Conservation (phyloP, 2,797 vertebrate species). For the Catostomus latipinnis region DNA sequence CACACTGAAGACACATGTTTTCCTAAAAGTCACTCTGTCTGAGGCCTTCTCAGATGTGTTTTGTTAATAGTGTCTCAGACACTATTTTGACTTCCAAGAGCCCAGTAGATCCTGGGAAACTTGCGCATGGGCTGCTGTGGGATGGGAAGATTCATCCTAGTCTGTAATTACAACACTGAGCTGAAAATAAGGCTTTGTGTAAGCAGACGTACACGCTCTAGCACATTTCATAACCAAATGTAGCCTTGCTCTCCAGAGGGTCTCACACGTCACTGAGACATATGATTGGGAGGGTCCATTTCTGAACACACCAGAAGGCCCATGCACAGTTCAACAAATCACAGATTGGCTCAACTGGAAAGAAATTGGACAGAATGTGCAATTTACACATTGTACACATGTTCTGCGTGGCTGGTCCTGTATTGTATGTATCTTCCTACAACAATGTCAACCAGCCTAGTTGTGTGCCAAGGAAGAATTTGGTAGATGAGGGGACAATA, state of each 20-base stretch:
- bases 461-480: no score
- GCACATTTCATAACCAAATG: slow-evolving; percentile 57
- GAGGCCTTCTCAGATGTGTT: slow-evolving; percentile 6
- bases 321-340: not conserved
- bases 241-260: slow-evolving; percentile 36
- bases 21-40: not conserved
- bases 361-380: not conserved
- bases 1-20: not conserved
- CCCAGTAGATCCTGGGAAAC: slow-evolving; percentile 52
- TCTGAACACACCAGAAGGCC: slow-evolving; percentile 21
- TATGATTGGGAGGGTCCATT: slow-evolving; percentile 17
- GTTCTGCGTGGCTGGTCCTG: not conserved
- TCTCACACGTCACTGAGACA: slow-evolving; percentile 43
- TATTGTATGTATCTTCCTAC: not conserved
- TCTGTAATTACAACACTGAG: slow-evolving; percentile 62
- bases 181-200: slow-evolving; percentile 60
- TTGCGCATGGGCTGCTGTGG: slow-evolving; percentile 42
- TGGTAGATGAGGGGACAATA: no score
- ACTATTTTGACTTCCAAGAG: slow-evolving; percentile 29
- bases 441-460: no score
- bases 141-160: slow-evolving; percentile 45
- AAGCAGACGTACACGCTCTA: slow-evolving; percentile 57
- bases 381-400: not conserved
- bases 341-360: slow-evolving; percentile 11
- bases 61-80: slow-evolving; percentile 14